Conservation (phyloP, 1,140 invertebrate species). For the Medauroidea extradentata region DNA sequence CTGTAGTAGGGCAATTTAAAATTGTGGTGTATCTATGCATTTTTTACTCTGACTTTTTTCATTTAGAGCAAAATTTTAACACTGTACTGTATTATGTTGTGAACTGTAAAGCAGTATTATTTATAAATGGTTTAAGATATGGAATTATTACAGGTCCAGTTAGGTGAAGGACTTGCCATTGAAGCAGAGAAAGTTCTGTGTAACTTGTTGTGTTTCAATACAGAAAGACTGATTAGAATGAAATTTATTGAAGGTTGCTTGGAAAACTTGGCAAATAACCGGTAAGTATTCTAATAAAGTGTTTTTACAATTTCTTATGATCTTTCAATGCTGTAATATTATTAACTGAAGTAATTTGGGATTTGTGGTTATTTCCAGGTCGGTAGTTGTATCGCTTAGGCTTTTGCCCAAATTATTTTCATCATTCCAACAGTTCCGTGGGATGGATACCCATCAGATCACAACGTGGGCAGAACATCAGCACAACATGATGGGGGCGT, state of each 20-base stretch:
- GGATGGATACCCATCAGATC: slow-evolving; percentile 73
- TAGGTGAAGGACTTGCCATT: slow-evolving; percentile 80
- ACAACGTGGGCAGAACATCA: slow-evolving; percentile 87
- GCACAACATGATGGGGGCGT: slow-evolving; percentile 86
- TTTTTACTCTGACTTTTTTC: too few relatives aligned
- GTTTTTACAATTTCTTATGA: too few relatives aligned
- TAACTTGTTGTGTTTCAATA: slow-evolving; percentile 84
- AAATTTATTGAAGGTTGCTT: slow-evolving; percentile 94
- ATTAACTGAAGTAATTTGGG: too few relatives aligned
- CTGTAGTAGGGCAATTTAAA: too few relatives aligned
- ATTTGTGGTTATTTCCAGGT: slow-evolving; percentile 47
- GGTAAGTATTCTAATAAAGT: too few relatives aligned
- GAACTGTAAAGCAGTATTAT: too few relatives aligned
- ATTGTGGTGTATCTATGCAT: too few relatives aligned
- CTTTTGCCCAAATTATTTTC: slow-evolving; percentile 85
- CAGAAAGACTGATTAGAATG: slow-evolving; percentile 79
- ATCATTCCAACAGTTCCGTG: slow-evolving; percentile 85
- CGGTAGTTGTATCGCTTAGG: slow-evolving; percentile 82
- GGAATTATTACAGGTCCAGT: slow-evolving; percentile 55
- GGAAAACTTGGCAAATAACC: slow-evolving; percentile 81
- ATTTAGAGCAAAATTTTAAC: too few relatives aligned
- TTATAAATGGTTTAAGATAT: not conserved
- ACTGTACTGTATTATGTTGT: too few relatives aligned
- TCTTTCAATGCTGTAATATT: too few relatives aligned
- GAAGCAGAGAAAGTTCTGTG: slow-evolving; percentile 90